A percentile compares a stretch with the other conserved stretches of the same genome.
Evolutionary conservation across 2,797 vertebrate genomes (phyloP).

Genomic region (Sebastes hubbsi): DNA sequence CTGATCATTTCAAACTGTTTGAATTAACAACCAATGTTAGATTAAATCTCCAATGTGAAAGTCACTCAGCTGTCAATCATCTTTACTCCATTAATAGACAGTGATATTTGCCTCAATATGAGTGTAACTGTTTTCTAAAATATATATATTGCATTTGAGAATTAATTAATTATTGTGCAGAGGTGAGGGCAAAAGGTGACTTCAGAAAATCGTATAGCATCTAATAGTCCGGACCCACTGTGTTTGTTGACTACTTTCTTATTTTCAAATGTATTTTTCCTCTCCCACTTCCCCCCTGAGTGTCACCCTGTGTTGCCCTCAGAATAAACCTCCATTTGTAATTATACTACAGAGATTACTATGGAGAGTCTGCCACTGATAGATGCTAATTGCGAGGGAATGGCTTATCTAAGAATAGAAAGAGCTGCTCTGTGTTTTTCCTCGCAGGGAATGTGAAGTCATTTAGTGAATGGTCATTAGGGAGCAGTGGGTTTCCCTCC

Average conservation of each 20-base stretch:
- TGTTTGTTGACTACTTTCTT: neutral
- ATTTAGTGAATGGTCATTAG: constrained; percentile 2
- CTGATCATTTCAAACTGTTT: no score
- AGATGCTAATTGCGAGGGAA: neutral
- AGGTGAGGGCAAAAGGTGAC: neutral
- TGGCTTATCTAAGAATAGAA: constrained; percentile 6
- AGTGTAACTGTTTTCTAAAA: neutral
- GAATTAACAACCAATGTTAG: no score
- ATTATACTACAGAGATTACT: constrained; percentile 2
- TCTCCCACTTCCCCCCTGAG: neutral
- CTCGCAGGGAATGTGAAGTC: neutral
- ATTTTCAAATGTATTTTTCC: neutral
- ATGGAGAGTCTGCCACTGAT: neutral
- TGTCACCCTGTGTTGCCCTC: neutral
- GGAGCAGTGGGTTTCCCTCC: neutral
- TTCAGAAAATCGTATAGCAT: neutral
- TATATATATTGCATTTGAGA: neutral
- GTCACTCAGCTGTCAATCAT: no score
- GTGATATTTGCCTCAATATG: neutral
- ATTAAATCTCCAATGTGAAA: no score
- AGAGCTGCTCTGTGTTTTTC: neutral
- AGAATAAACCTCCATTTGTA: neutral
- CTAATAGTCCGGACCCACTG: neutral
- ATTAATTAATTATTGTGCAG: neutral
- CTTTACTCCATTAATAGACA: neutral